phyloP scores from a whole-genome alignment of 2,888 invertebrate species.

The Sesamia inferens region DNA sequence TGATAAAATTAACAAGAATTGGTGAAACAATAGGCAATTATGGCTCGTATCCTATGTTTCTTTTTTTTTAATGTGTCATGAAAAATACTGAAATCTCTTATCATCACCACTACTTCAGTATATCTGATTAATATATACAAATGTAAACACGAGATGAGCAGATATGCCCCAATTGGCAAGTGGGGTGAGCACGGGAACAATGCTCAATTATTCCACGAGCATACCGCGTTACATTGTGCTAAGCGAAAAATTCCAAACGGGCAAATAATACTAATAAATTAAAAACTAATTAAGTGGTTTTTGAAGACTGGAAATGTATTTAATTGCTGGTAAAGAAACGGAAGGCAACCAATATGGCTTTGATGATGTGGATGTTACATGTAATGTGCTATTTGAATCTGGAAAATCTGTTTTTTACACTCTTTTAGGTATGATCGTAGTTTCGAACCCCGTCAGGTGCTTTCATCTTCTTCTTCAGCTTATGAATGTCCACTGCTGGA shows the following conservation, averaged over 20 bases:
- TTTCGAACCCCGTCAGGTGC: too few species aligned
- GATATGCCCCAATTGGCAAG: slow-evolving; percentile 72
- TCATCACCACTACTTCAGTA: slow-evolving; percentile 1
- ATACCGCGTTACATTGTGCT: slow-evolving; percentile 50
- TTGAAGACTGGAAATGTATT: slow-evolving; percentile 25
- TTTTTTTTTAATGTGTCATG: background rate
- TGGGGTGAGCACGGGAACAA: slow-evolving; percentile 71
- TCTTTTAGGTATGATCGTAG: background rate
- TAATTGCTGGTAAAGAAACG: slow-evolving; percentile 24
- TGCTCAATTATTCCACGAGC: slow-evolving; percentile 51
- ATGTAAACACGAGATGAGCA: slow-evolving; percentile 62
- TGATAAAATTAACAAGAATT: too few species aligned
- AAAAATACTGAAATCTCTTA: background rate
- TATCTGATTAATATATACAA: slow-evolving; percentile 53
- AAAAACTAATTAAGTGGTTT: slow-evolving; percentile 47
- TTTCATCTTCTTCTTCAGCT: too few species aligned
- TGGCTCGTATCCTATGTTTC: background rate
- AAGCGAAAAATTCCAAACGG: slow-evolving; percentile 46
- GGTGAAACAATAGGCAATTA: too few species aligned
- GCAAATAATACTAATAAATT: too few species aligned
- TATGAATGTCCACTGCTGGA: too few species aligned
- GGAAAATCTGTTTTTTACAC: too few species aligned
- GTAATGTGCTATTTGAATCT: slow-evolving; percentile 10
- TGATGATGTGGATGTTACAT: slow-evolving; percentile 21
- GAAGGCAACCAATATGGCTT: slow-evolving; percentile 6